These are phyloP conservation scores for Sphinx pinastri DNA, from an alignment of 2,888 invertebrate genomes.

Conservation along the genomic window DNA sequence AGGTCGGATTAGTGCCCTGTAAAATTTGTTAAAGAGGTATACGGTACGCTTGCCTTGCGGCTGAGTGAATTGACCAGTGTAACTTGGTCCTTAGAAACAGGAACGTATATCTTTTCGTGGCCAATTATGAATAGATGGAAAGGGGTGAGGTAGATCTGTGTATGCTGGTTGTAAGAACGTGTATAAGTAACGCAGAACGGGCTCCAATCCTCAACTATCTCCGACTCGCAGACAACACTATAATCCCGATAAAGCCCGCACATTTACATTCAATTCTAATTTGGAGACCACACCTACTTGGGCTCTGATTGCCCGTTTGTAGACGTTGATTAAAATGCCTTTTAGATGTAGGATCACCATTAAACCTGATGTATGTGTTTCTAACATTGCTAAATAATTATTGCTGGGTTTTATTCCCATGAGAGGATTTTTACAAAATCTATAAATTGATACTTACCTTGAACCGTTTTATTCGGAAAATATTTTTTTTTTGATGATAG, in stretches of 20 bases:
- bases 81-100: slow-evolving; percentile 41
- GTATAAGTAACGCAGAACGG: slow-evolving; percentile 66
- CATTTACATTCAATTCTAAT: slow-evolving; percentile 85
- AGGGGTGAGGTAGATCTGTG: slow-evolving; percentile 41
- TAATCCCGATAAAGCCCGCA: slow-evolving; percentile 85
- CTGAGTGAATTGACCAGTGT: slow-evolving; percentile 50
- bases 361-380: neutral
- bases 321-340: slow-evolving; percentile 75
- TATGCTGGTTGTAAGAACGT: slow-evolving; percentile 53
- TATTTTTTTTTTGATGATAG: too few relatives aligned
- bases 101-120: neutral
- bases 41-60: slow-evolving; percentile 71
- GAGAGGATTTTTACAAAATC: too few relatives aligned
- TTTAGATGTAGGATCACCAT: slow-evolving; percentile 42
- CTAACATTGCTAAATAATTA: too few relatives aligned
- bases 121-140: neutral
- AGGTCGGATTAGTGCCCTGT: slow-evolving; percentile 79
- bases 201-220: slow-evolving; percentile 76
- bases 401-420: too few relatives aligned
- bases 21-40: slow-evolving; percentile 81
- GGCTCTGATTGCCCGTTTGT: slow-evolving; percentile 78
- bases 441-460: too few relatives aligned
- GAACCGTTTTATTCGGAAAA: too few relatives aligned
- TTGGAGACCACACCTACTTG: slow-evolving; percentile 73
- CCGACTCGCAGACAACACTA: slow-evolving; percentile 81